Evolutionary conservation across 37 sponge, comb jelly and placozoan species (phyloP), one percentile per base, ranked within the genome.

Genomic region (Aplysina aerophoba): DNA sequence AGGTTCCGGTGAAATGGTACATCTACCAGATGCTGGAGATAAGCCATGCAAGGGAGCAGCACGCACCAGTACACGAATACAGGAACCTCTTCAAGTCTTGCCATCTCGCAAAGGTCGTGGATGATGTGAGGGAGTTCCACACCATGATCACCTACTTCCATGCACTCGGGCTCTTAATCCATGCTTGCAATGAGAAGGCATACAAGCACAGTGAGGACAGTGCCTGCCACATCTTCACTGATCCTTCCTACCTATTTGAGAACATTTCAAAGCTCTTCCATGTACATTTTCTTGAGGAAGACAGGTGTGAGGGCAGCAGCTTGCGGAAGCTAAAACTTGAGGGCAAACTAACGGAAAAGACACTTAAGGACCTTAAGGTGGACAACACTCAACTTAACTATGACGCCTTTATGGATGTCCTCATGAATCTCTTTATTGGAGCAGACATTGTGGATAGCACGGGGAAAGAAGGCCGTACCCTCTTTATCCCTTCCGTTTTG

Each of bases 71-170:
- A 12, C 34, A 69, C 33, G 30, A 30, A 27, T 69, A 69, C 30
- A 35, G 71, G 6, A 4, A 69, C 4, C 33, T 69, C 28, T 35
- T 69, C 33, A 30, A 69, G 34, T 0, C 6, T 17, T 69, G 71
- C 71, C 28, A 69, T 34, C 17, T 17, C 2, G 30, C 14, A 17
- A 30, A 16, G 34, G 71, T 69, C 34, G 71, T 69, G 33, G 34
- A 69, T 34, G 34, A 30, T n/a, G 33, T 34, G 17, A 34, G 12
- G 19, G 71, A 69, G 71, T 69, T 69, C 71, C 34, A 69, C 34
- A 35, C 71, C 6, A 69, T 69, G 71, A 69, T 69, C 71, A 69
- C 71, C 71, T 30, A 34, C 28, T 69, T 69, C 71, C 71, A 69
- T 30, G 34, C 28, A 30, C 71, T 69, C 2, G 71, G 71, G 11